Base-by-base conservation (phyloP, 2,113 vertebrate genomes). In the Indicator maculatus region DNA sequence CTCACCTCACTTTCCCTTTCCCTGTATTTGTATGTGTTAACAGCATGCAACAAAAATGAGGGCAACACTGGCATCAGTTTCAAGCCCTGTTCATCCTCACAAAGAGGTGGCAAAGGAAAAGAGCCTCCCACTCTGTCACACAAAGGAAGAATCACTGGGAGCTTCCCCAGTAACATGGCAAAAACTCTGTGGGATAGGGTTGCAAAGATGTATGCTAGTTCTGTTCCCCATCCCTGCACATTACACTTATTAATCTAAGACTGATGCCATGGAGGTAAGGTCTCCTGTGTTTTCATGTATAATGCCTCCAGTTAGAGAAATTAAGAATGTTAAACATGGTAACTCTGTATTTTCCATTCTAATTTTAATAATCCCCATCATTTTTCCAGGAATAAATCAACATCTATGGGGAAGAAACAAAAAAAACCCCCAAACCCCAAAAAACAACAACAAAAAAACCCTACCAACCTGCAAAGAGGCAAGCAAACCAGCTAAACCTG, bases 1-100 rank as follows among this genome's bases (percentile, higher is more conserved):
- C 33, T 96, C 85, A 89, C 67, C 93, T 94, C 79, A 26, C 74
- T 71, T 94, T 86, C 85, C 88, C 67, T 39, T 86, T 88, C 85
- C 90, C 86, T 96, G 45, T 59, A 83, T 86, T 88, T 80, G 67
- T 88, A 91, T 16, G 74, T 85, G 85, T 76, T 72, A 86, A 84
- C 73, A 78, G 61, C 77, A 74, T 4, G 41, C 50, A 89, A 91
- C 83, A 91, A 83, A 79, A 95, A 94, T 80, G 30, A 94, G 72
- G 95, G 86, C 70, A 90, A 86, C 91, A 86, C 20, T 36, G 93
- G 67, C 65, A 80, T 56, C 72, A 71, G 77, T 77, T 94, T 77
- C 74, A 72, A 92, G 65, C 70, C 73, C 83, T 83, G 45, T 41
- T 86, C 76, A 61, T 84, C 33, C 91, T 83, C 83, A 75, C 0